Base-by-base conservation (phyloP, 2,888 invertebrate genomes). In the Mylabris sibirica region DNA sequence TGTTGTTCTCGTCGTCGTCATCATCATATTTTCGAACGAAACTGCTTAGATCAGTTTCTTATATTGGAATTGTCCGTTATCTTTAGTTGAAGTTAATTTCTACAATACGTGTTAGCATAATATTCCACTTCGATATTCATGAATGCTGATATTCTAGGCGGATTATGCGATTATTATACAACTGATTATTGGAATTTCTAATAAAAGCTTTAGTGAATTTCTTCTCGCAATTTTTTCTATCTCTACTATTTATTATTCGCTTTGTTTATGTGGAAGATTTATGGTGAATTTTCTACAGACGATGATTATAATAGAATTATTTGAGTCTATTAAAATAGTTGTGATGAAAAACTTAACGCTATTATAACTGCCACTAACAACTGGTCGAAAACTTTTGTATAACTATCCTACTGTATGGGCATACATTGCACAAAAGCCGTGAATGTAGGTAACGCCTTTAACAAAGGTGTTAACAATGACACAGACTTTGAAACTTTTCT, bases 391-490 rank as follows among this genome's bases (percentile, higher is more conserved):
- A 69, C 63, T 63, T 65, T 60, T 60, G 38, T 63, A n/a, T 34
- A 35, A 57, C 26, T 60, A 64, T 67, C 60, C 64, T 64, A 30
- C 30, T 38, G 5, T 17, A 70, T 70, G 63, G 53, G 49, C 60
- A 60, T 64, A 64, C 64, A n/a, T n/a, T n/a, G n/a, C n/a, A 74
- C 74, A 72, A 72, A 72, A 71, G 71, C 70, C 49, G 30, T 30
- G 30, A 30, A 30, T 71, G 66, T 69, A 70, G 71, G 74, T 71
- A 69, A 70, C 70, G 69, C 65, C 70, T 68, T 59, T 59, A 66
- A 63, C 67, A 64, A 67, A 70, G 64, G 72, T 72, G 69, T 70
- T 68, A 72, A 72, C 66, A 72, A 72, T 69, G 72, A 72, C 68
- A 68, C 62, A 63, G 68, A 70, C 68, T 72, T 67, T 57, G 63